Evolutionary conservation across 1,140 invertebrate species (phyloP).

Genomic region (Neocloeon triangulifer): DNA sequence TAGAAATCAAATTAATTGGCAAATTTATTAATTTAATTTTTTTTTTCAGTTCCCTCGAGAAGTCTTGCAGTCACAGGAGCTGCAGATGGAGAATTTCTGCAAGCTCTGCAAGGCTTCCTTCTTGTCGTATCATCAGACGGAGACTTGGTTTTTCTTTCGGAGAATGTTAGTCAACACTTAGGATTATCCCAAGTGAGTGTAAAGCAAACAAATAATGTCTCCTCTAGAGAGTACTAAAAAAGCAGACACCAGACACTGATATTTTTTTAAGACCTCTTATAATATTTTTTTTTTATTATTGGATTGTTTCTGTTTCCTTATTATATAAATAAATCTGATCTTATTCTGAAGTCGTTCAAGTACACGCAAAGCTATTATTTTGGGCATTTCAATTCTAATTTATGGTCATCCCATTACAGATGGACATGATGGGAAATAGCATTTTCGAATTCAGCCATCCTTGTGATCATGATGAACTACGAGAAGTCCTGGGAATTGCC

Average conservation of each 20-base stretch:
- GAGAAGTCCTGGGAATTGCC: slow-evolving; percentile 43
- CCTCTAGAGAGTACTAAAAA: slow-evolving; percentile 1
- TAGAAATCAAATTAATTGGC: no score
- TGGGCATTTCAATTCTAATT: background rate
- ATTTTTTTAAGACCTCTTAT: no score
- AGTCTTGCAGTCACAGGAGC: background rate
- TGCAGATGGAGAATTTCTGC: slow-evolving; percentile 34
- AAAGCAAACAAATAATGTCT: background rate
- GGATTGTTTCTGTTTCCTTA: no score
- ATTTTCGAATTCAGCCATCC: slow-evolving; percentile 86
- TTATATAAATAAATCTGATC: no score
- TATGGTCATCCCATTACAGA: slow-evolving; percentile 35
- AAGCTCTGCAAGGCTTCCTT: slow-evolving; percentile 74
- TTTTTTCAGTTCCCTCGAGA: slow-evolving; percentile 4
- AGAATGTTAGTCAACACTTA: slow-evolving; percentile 72
- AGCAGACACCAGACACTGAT: no score
- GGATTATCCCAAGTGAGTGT: slow-evolving; percentile 62
- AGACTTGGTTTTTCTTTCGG: slow-evolving; percentile 75
- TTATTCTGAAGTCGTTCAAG: no score
- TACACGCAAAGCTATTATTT: no score
- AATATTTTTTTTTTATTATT: no score
- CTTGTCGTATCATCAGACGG: slow-evolving; percentile 66
- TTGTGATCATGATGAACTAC: slow-evolving; percentile 82
- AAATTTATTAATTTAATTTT: background rate
- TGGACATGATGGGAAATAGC: slow-evolving; percentile 83